Evolutionary conservation across 2,888 invertebrate genomes (phyloP), one percentile per base, ranked within the genome.

Genomic region (Zaprionus obscuricornis): DNA sequence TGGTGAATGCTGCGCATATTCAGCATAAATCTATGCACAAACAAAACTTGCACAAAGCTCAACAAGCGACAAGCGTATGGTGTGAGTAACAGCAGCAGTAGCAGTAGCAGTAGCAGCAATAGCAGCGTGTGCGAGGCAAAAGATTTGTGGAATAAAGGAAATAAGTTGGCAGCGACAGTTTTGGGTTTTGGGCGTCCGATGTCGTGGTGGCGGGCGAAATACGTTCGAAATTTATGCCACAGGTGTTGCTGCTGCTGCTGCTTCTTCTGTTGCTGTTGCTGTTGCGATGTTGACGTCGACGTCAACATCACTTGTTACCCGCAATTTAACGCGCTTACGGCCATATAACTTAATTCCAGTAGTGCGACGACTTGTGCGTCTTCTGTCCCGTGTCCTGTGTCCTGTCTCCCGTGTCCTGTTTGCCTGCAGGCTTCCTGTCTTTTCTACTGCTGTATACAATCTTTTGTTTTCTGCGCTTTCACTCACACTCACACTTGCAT

Each of bases 1-100:
- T 37, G 58, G 45, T 51, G 51, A 78, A 72, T 69, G 73, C 62
- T 84, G 69, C 64, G 85, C 74, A 78, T 76, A 78, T 85, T 84
- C 77, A 63, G 82, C 74, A 81, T 77, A 81, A 84, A 77, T 84
- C 78, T 65, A 65, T 58, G 36, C 65, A 58, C 57, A 64, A 36
- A 55, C 49, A 65, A 62, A 74, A 60, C 55, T 66, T 47, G 60
- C 60, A 55, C 36, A 54, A 39, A n/a, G n/a, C n/a, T n/a, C n/a
- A n/a, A n/a, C n/a, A n/a, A n/a, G n/a, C n/a, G n/a, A n/a, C n/a
- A n/a, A n/a, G n/a, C n/a, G n/a, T n/a, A n/a, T n/a, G n/a, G 56
- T 50, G 50, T n/a, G 27, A 24, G 37, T 22, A 24, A 43, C n/a
- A 7, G 26, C 18, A 24, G 26, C n/a, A n/a, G 6, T 2, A n/a